Evolutionary conservation across 2,113 vertebrate species (phyloP).

Genomic region (Cheilinus undulatus): DNA sequence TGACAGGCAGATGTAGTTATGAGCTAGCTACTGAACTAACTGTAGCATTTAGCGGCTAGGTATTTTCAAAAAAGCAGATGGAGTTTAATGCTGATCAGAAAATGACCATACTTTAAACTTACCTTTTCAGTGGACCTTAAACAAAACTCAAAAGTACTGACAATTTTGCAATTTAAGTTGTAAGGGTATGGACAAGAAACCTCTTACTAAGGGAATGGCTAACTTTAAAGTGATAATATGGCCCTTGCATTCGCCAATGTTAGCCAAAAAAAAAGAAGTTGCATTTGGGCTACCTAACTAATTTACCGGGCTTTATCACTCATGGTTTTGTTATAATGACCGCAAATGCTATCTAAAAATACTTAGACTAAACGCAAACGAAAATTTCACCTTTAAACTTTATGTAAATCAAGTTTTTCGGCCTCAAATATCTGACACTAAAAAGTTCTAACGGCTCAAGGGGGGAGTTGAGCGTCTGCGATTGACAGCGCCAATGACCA

Average conservation of each 20-base stretch:
- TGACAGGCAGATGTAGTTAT: too few relatives aligned
- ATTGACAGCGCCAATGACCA: constrained; percentile 47
- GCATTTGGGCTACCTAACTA: background rate
- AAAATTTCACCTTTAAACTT: too few relatives aligned
- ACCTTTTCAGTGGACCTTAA: background rate
- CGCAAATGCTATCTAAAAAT: background rate
- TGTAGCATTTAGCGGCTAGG: too few relatives aligned
- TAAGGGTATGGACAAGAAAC: background rate
- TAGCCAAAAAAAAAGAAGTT: too few relatives aligned
- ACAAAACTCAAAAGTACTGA: background rate
- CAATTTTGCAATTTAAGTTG: background rate
- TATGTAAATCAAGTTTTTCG: background rate
- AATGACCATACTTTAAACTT: background rate
- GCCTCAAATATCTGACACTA: accelerated
- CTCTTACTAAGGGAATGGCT: background rate
- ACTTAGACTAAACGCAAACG: background rate
- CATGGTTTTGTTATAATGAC: too few relatives aligned
- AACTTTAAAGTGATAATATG: too few relatives aligned
- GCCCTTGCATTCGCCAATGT: too few relatives aligned
- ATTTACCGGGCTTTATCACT: background rate
- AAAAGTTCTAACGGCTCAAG: background rate
- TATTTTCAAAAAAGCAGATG: too few relatives aligned
- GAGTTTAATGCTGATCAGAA: too few relatives aligned
- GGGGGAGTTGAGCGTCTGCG: background rate
- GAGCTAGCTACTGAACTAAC: too few relatives aligned